These are phyloP conservation scores for Bos taurus DNA, from an alignment of 2,113 vertebrate genomes.

Conservation along the genomic window DNA sequence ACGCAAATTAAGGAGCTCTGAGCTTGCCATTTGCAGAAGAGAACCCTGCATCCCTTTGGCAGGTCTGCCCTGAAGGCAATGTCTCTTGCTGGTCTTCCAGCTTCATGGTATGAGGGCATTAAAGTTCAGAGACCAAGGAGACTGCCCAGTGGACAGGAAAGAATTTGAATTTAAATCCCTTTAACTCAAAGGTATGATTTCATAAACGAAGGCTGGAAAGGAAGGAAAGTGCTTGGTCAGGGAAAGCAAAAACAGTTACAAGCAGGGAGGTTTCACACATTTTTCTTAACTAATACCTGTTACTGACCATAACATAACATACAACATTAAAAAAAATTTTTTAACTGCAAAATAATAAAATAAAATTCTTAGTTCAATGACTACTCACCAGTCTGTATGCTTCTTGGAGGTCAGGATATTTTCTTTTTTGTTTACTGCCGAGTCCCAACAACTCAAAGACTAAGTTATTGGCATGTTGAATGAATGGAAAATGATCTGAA, in stretches of 20 bases:
- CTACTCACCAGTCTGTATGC: background rate
- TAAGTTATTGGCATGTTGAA: background rate
- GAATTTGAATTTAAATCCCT: background rate
- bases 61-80: conserved; percentile 30
- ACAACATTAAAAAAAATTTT: background rate
- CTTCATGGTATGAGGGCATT: background rate
- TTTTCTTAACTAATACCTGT: background rate
- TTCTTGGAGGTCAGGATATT: background rate
- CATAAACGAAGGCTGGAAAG: background rate
- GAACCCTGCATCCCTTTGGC: background rate
- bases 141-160: background rate
- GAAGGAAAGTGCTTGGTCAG: background rate
- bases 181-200: background rate
- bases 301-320: background rate
- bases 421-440: background rate
- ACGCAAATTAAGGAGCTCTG: background rate
- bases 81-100: background rate
- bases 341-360: background rate
- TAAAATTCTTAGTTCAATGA: background rate
- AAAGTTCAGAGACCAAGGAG: background rate
- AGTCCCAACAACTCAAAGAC: background rate
- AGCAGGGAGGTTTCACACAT: background rate
- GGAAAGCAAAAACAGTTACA: background rate
- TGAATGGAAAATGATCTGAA: background rate
- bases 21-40: background rate